Evolutionary conservation across 53 echinoderm and acorn worm genomes (phyloP).

Genomic region (Actinopyga echinites): DNA sequence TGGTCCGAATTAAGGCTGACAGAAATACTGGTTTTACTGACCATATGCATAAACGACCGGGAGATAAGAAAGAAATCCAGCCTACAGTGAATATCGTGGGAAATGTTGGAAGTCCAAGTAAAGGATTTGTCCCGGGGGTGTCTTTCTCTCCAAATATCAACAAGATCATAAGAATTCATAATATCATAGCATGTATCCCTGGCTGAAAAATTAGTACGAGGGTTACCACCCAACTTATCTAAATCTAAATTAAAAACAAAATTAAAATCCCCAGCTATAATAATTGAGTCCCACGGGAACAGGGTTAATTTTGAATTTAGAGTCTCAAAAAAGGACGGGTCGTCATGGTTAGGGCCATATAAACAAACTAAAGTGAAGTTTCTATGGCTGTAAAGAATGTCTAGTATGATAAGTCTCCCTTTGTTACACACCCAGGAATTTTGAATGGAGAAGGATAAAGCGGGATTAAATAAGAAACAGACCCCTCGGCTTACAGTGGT

Average conservation of each 20-base stretch:
- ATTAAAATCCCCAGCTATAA: neutral
- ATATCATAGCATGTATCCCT: neutral
- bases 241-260: conserved; percentile 8
- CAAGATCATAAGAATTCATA: neutral
- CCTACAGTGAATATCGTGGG: neutral
- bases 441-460: too few species aligned
- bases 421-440: too few species aligned
- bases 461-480: too few species aligned
- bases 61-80: conserved; percentile 30
- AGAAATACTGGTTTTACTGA: neutral
- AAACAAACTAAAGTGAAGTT: neutral
- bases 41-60: neutral
- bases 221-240: conserved; percentile 4
- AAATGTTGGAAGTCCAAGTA: conserved; percentile 2
- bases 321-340: neutral
- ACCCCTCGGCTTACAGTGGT: too few species aligned
- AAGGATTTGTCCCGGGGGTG: neutral
- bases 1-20: conserved; percentile 11
- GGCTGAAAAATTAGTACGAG: neutral
- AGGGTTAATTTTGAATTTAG: neutral
- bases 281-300: too few species aligned
- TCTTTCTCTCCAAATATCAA: conserved; percentile 14
- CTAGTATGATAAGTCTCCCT: too few species aligned
- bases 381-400: too few species aligned
- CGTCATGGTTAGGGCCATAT: neutral